Evolutionary conservation across 1,140 invertebrate species (phyloP).

Genomic region (Drosophila chauvacae): DNA sequence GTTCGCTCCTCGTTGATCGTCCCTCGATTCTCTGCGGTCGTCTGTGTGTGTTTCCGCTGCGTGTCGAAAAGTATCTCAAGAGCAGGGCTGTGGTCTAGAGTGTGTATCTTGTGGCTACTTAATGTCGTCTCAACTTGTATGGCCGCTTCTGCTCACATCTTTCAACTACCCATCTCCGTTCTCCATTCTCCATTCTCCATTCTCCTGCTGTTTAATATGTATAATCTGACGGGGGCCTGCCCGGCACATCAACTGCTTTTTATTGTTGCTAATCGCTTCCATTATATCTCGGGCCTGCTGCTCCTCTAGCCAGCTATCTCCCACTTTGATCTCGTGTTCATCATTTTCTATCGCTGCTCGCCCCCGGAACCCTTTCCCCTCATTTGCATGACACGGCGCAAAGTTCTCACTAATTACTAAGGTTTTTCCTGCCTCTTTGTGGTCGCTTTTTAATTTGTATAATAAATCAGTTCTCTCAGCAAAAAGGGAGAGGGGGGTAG

Average conservation of each 20-base stretch:
- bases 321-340: slow-evolving; percentile 68
- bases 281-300: slow-evolving; percentile 68
- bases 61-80: slow-evolving; percentile 80
- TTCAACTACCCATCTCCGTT: not conserved
- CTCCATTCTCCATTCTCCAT: not conserved
- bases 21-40: slow-evolving; percentile 49
- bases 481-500: not conserved
- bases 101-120: slow-evolving; percentile 67
- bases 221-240: slow-evolving; percentile 40
- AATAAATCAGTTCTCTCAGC: slow-evolving; percentile 79
- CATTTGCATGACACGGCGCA: slow-evolving; percentile 60
- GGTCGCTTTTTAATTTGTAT: slow-evolving; percentile 73
- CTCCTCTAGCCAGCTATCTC: slow-evolving; percentile 54
- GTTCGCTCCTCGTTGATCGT: slow-evolving; percentile 45
- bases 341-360: slow-evolving; percentile 48
- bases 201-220: slow-evolving; percentile 39
- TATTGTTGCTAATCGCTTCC: slow-evolving; percentile 81
- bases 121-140: slow-evolving; percentile 65
- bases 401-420: slow-evolving; percentile 76
- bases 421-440: slow-evolving; percentile 54
- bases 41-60: slow-evolving; percentile 71
- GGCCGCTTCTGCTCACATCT: slow-evolving; percentile 33
- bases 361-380: slow-evolving; percentile 18
- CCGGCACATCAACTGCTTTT: slow-evolving; percentile 57
- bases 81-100: slow-evolving; percentile 67